phyloP scores from a whole-genome alignment of 1,140 invertebrate genomes.

The Drosophila elegans region DNA sequence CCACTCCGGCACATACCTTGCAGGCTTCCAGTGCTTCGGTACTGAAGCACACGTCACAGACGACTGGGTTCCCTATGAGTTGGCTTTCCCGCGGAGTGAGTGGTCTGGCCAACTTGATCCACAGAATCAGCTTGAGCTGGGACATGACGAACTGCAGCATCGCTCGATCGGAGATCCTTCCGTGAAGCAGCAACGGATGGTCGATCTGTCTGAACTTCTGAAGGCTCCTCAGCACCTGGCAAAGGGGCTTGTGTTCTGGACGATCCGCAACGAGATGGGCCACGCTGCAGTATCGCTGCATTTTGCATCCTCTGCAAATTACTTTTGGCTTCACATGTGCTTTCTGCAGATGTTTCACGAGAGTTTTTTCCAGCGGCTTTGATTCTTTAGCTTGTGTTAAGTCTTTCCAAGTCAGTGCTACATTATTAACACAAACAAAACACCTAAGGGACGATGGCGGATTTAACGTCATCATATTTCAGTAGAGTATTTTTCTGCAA shows the following conservation, averaged over 20 bases:
- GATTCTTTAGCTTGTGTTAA: neutral
- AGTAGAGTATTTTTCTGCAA: neutral
- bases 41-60: constrained; percentile 54
- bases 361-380: neutral
- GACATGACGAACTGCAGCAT: constrained; percentile 32
- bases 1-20: constrained; percentile 35
- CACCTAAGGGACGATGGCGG: constrained; percentile 17
- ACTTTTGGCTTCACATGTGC: constrained; percentile 1
- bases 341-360: neutral
- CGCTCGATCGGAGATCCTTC: neutral
- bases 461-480: neutral
- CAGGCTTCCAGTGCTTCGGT: constrained; percentile 25
- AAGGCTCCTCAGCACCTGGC: constrained; percentile 31
- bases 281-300: constrained; percentile 61
- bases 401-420: neutral
- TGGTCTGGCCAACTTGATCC: constrained; percentile 28
- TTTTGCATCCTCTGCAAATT: constrained; percentile 41
- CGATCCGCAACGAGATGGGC: constrained; percentile 51
- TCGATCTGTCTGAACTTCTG: constrained; percentile 10
- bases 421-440: constrained; percentile 23
- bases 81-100: constrained; percentile 47
- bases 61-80: constrained; percentile 49
- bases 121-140: constrained; percentile 48
- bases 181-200: constrained; percentile 45
- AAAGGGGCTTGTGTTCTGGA: constrained; percentile 36